Evolutionary conservation across 1,140 invertebrate species (phyloP), one percentile per base, ranked within the genome.

Genomic region (Penaeus indicus): DNA sequence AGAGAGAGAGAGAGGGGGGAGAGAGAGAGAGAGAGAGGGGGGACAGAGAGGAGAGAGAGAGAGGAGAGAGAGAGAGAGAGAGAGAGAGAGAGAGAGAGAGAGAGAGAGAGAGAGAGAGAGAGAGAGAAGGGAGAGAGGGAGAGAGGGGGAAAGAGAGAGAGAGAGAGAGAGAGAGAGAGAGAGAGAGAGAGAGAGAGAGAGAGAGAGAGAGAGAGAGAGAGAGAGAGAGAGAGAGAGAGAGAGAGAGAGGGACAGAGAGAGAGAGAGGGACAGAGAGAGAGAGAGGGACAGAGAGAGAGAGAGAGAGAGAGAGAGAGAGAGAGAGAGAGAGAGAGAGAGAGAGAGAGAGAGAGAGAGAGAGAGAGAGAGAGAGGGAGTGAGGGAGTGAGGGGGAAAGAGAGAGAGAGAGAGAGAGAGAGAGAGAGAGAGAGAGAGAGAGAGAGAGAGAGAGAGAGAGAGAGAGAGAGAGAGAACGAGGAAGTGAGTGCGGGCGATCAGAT

Each of bases 81-180:
- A 63, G 62, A 32, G 64, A 13, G 18, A 22, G 21, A 21, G 22
- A 27, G 27, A 25, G 54, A 19, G 25, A 11, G 21, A 27, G 10
- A 22, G 42, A 22, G 38, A 42, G 10, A 22, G 21, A 1, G 27
- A 21, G 10, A 42, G 47, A 25, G 27, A 1, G 13, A 60, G 47
- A 27, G 21, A 81, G 54, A 19, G 38, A 80, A 13, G 38, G 19
- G 63, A 18, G 25, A 19, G 25, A 0, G 62, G 0, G 25, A 16
- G 60, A 21, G 32, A 32, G 62, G 22, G 18, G 32, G 60, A 61
- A 27, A 27, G 27, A 32, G 16, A 22, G 27, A 62, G 80, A 64
- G 80, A 82, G 60, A 42, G 60, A 63, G 60, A 64, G 80, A 83
- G 62, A 67, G 32, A 64, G 2, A 42, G 32, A 83, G 81, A 67